phyloP scores from a whole-genome alignment of 2,797 vertebrate species.

The Synaphobranchus kaupii region DNA sequence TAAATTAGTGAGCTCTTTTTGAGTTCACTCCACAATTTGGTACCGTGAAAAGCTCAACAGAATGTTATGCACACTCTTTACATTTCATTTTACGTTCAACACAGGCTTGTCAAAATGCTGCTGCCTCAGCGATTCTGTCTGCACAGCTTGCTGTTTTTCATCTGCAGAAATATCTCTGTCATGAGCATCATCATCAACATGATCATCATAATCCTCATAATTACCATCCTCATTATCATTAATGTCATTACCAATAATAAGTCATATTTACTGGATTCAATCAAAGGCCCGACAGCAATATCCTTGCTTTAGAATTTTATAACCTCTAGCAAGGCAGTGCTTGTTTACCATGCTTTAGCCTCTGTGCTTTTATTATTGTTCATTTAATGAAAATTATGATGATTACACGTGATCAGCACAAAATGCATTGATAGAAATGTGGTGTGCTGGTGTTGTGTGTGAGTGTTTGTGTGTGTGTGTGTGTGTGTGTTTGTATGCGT shows the following conservation, averaged over 20 bases:
- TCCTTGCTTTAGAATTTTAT: slow-evolving; percentile 1
- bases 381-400: neutral
- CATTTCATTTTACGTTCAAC: neutral
- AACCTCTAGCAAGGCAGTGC: neutral
- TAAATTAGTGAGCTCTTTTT: neutral
- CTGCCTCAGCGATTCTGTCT: neutral
- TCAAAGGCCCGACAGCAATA: neutral
- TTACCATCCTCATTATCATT: neutral
- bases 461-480: neutral
- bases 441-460: neutral
- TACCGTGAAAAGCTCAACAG: neutral
- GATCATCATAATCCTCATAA: neutral
- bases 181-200: neutral
- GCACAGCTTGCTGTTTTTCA: neutral
- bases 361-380: slow-evolving; percentile 1
- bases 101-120: neutral
- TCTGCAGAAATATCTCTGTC: neutral
- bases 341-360: neutral
- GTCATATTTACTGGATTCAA: neutral
- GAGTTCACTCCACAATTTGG: neutral
- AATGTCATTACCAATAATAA: slow-evolving; percentile 1
- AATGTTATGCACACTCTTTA: too few relatives aligned
- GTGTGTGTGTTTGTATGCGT: slow-evolving; percentile 24
- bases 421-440: neutral
- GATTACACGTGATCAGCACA: neutral